phyloP scores from a whole-genome alignment of 2,113 vertebrate species.

The Chlorodrepanis virens region DNA sequence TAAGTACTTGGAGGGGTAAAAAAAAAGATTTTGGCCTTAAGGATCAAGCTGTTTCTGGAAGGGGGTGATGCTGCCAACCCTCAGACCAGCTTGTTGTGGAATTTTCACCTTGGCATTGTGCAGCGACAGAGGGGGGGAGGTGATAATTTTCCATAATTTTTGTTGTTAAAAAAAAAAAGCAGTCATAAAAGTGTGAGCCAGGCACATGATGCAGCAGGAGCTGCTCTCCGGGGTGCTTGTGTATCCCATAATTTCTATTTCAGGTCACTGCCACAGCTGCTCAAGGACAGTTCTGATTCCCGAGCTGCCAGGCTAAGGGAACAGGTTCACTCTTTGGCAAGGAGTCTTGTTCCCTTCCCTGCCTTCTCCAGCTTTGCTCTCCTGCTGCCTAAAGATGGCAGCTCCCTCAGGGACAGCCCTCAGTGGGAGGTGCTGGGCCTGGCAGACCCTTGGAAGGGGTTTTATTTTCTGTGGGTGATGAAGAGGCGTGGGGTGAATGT shows the following conservation, averaged over 20 bases:
- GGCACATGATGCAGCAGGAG: slow-evolving; percentile 34
- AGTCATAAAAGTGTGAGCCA: background rate
- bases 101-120: slow-evolving; percentile 2
- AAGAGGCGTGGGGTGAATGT: background rate
- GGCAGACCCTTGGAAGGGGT: background rate
- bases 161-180: background rate
- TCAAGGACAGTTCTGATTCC: slow-evolving; percentile 42
- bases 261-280: slow-evolving; percentile 41
- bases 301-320: background rate
- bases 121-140: background rate
- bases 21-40: background rate
- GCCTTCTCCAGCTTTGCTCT: background rate
- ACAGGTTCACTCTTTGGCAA: background rate
- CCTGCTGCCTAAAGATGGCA: background rate
- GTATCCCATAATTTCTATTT: slow-evolving; percentile 46
- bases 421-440: background rate
- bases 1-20: background rate
- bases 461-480: background rate
- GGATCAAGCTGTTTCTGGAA: background rate
- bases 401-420: background rate
- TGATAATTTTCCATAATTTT: slow-evolving; percentile 5
- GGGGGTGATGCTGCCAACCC: background rate
- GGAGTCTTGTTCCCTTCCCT: background rate
- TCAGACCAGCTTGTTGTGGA: background rate
- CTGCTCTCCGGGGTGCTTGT: background rate